Evolutionary conservation across 2,888 invertebrate species (phyloP).

Genomic region (Machimus atricapillus): DNA sequence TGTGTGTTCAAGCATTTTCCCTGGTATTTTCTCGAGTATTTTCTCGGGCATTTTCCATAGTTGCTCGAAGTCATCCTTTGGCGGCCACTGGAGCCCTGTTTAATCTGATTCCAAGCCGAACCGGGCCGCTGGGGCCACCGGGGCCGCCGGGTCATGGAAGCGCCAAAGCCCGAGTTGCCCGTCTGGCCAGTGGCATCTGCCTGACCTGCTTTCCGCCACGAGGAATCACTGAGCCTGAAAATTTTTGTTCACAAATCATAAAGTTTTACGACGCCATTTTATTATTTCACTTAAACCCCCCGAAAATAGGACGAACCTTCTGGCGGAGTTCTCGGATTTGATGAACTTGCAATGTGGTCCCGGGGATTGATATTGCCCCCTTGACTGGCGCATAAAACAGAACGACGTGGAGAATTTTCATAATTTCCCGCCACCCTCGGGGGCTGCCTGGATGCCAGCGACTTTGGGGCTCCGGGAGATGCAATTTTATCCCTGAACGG

Average conservation of each 20-base stretch:
- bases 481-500: neutral
- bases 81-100: conserved; percentile 38
- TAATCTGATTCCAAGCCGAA: conserved; percentile 15
- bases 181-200: conserved; percentile 34
- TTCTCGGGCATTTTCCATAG: neutral
- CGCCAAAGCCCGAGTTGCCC: neutral
- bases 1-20: conserved; percentile 41
- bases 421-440: neutral
- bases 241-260: conserved; percentile 48
- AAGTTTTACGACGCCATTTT: conserved; percentile 48
- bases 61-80: neutral
- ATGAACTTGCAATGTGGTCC: conserved; percentile 42
- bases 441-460: neutral
- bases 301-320: conserved; percentile 40
- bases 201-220: conserved; percentile 36
- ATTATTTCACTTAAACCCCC: conserved; percentile 45
- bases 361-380: conserved; percentile 9
- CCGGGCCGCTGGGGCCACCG: neutral
- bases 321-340: conserved; percentile 19
- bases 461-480: neutral
- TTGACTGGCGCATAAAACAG: conserved; percentile 12
- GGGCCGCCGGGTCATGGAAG: neutral
- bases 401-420: conserved; percentile 32
- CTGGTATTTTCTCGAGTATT: neutral
- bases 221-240: conserved; percentile 47